Evolutionary conservation across 1,140 invertebrate genomes (phyloP).

Genomic region (Heliothis virescens): DNA sequence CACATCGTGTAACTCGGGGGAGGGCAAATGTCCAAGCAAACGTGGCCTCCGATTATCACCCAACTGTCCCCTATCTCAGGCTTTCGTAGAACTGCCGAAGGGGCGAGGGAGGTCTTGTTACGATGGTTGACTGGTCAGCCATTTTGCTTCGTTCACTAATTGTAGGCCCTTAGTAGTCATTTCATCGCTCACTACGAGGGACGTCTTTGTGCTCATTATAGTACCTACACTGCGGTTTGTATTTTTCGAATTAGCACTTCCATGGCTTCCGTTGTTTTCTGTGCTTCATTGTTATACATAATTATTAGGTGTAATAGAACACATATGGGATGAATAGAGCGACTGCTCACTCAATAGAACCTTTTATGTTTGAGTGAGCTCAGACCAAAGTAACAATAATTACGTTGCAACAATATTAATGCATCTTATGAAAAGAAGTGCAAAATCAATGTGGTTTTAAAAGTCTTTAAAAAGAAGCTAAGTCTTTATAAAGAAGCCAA

Average conservation of each 20-base stretch:
- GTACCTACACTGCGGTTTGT: conserved; percentile 76
- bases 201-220: conserved; percentile 77
- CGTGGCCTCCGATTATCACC: conserved; percentile 52
- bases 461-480: neutral
- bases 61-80: conserved; percentile 48
- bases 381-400: conserved; percentile 28
- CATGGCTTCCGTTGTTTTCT: conserved; percentile 71
- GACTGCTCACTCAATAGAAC: conserved; percentile 40
- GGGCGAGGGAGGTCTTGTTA: conserved; percentile 46
- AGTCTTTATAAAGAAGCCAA: neutral
- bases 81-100: conserved; percentile 13
- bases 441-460: too few relatives aligned
- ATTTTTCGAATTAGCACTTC: conserved; percentile 85
- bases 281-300: conserved; percentile 73
- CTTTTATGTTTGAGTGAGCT: conserved; percentile 39
- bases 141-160: conserved; percentile 82
- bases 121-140: conserved; percentile 70
- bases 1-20: conserved; percentile 70
- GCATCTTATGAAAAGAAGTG: too few relatives aligned
- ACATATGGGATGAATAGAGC: conserved; percentile 49
- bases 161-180: conserved; percentile 75
- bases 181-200: conserved; percentile 73
- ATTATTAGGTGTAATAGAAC: conserved; percentile 67
- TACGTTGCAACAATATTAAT: neutral
- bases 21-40: conserved; percentile 60